Conservation (phyloP, 2,888 invertebrate species). For the Bimastos eiseni region DNA sequence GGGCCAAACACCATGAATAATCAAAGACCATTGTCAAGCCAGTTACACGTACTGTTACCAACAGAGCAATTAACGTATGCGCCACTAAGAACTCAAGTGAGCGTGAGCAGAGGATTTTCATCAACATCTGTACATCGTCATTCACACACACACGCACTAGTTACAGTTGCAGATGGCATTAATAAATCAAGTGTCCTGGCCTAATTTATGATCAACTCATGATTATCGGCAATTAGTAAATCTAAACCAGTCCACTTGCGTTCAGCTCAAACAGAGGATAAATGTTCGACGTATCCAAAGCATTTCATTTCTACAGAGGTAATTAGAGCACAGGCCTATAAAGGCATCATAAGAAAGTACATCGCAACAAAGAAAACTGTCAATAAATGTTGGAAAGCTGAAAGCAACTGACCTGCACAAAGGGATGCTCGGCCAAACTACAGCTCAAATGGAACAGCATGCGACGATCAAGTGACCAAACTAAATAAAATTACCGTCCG, state of each 20-base stretch:
- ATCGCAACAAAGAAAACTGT: background rate
- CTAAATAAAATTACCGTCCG: background rate
- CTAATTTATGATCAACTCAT: background rate
- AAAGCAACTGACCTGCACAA: background rate
- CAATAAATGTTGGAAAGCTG: conserved; percentile 3
- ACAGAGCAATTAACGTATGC: conserved; percentile 1
- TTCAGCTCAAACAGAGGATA: background rate
- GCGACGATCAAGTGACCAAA: background rate
- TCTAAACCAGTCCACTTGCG: background rate
- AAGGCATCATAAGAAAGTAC: background rate
- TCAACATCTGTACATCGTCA: background rate
- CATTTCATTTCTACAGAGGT: conserved; percentile 13
- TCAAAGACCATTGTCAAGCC: background rate
- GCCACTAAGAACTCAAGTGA: background rate
- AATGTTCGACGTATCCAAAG: background rate
- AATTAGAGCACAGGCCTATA: background rate
- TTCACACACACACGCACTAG: background rate
- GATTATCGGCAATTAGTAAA: background rate
- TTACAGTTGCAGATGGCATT: background rate
- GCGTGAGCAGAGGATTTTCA: background rate
- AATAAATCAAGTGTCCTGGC: background rate
- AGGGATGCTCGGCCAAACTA: background rate
- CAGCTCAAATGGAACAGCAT: background rate
- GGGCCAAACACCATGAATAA: background rate
- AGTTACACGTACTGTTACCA: background rate